Base-by-base conservation (phyloP, 2,113 vertebrate species). In the Serinus canaria region DNA sequence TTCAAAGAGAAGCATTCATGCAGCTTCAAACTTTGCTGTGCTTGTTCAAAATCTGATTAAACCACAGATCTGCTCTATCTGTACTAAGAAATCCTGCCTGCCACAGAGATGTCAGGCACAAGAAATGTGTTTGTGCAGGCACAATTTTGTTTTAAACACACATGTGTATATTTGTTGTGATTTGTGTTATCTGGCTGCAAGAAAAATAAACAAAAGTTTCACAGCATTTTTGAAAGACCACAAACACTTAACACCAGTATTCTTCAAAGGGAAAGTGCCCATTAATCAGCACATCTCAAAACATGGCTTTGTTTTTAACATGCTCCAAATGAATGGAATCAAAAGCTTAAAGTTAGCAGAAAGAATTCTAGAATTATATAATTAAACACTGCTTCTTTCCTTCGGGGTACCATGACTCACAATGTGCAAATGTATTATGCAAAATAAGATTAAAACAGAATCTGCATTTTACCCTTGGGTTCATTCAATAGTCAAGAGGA, bases 361-460 rank as follows among this genome's bases (percentile, higher is more conserved):
- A 77, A 77, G 37, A 86, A 70, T 8, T 62, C 60, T 31, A 59
- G 66, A 86, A 81, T 94, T 92, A 93, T 76, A 79, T 94, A 96
- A 96, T 95, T 96, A 94, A 97, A 96, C 68, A 85, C 13, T 82
- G 27, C 46, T 70, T 59, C 92, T 95, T 97, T 95, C 93, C 91
- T 98, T 97, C 95, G 96, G 90, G 87, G 90, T 89, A 93, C 90
- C 82, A 95, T 97, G 96, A 96, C 94, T 97, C 94, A 95, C 80
- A 84, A 83, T 93, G 92, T 94, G 73, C 72, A 97, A 97, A 97
- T 96, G 73, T 68, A 96, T 94, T 96, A 97, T 96, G 94, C 96
- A 98, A 97, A 98, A 95, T 93, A 97, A 92, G 70, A 92, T 96
- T 95, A 96, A 95, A 97, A 95, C 67, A 91, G 85, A 95, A 95